phyloP scores from a whole-genome alignment of 2,797 vertebrate genomes.

The Pterois miles region DNA sequence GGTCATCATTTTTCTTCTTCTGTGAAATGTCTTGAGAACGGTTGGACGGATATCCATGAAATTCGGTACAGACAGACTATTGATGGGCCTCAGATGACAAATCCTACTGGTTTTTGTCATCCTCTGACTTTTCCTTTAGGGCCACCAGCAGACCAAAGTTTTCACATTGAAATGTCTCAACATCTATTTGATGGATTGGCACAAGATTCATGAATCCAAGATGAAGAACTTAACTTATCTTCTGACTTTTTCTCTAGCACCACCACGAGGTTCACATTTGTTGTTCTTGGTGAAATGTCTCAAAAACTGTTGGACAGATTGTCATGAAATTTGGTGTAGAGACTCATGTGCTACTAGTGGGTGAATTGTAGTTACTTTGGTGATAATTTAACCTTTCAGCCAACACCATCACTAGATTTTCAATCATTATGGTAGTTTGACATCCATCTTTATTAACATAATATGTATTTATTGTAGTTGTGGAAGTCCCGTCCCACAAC shows the following conservation, averaged over 20 bases:
- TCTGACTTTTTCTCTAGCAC: too few species aligned
- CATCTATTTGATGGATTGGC: too few species aligned
- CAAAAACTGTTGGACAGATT: background rate
- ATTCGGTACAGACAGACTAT: too few species aligned
- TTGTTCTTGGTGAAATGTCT: background rate
- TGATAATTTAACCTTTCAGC: background rate
- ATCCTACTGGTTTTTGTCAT: background rate
- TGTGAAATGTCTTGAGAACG: background rate
- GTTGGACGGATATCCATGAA: background rate
- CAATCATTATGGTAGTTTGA: background rate
- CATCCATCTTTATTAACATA: background rate
- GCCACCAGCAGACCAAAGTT: fast-evolving
- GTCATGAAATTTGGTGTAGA: background rate
- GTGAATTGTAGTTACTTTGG: background rate
- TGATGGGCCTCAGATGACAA: background rate
- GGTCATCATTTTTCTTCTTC: background rate
- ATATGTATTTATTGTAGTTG: background rate
- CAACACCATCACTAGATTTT: background rate
- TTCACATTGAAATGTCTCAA: too few species aligned
- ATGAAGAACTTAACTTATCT: too few species aligned
- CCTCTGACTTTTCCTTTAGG: too few species aligned
- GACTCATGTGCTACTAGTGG: background rate
- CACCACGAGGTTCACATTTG: background rate
- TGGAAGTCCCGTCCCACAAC: too few species aligned
- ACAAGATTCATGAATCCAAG: too few species aligned